phyloP scores from a whole-genome alignment of 1,140 invertebrate species.

The Polyergus mexicanus region DNA sequence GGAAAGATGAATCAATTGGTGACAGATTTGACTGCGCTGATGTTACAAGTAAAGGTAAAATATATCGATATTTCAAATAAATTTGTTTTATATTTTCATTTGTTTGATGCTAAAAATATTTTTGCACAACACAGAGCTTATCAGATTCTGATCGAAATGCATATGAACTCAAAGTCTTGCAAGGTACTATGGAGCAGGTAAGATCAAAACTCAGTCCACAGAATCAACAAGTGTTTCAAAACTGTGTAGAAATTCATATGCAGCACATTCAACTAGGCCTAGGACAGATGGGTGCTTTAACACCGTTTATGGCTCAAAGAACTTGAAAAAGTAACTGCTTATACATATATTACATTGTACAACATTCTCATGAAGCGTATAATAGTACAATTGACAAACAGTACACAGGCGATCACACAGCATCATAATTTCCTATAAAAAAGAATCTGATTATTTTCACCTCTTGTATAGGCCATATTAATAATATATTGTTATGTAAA shows the following conservation, averaged over 20 bases:
- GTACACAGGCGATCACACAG: slow-evolving; percentile 18
- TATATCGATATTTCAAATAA: slow-evolving; percentile 43
- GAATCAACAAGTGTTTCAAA: slow-evolving; percentile 95
- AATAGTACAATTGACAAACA: slow-evolving; percentile 40
- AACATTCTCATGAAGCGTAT: slow-evolving; percentile 45
- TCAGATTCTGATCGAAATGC: slow-evolving; percentile 96
- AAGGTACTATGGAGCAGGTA: slow-evolving; percentile 96
- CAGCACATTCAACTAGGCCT: slow-evolving; percentile 96
- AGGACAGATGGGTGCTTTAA: slow-evolving; percentile 87
- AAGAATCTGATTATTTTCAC: slow-evolving; percentile 68
- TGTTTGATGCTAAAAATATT: slow-evolving; percentile 62
- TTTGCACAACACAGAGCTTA: slow-evolving; percentile 88
- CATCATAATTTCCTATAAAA: slow-evolving; percentile 61
- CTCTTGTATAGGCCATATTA: slow-evolving; percentile 68
- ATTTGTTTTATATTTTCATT: slow-evolving; percentile 35
- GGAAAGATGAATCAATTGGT: slow-evolving; percentile 93
- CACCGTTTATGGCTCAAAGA: slow-evolving; percentile 85
- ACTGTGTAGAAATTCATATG: slow-evolving; percentile 96
- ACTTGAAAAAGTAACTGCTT: slow-evolving; percentile 74
- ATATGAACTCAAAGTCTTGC: slow-evolving; percentile 96
- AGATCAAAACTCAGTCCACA: slow-evolving; percentile 92
- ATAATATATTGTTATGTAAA: slow-evolving; percentile 59
- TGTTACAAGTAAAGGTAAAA: slow-evolving; percentile 95
- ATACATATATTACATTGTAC: slow-evolving; percentile 4
- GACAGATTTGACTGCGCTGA: slow-evolving; percentile 95